Evolutionary conservation across 1,140 invertebrate genomes (phyloP), one percentile per base, ranked within the genome.

Genomic region (Anoplolepis gracilipes): DNA sequence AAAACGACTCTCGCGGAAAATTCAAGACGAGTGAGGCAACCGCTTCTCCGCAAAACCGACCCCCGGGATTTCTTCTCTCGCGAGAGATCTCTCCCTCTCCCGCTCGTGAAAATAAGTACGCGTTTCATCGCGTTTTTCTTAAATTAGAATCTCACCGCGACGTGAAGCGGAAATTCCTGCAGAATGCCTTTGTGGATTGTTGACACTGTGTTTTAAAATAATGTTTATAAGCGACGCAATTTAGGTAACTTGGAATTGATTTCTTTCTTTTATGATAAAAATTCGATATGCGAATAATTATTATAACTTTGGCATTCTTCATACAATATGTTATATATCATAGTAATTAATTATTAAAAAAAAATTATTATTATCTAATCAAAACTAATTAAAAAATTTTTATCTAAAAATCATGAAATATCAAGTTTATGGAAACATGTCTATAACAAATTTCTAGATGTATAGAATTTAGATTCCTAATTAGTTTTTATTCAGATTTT

Each of bases 1-100:
- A 81, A 36, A 36, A 69, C 46, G 62, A 81, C 53, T 81, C 78
- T 72, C 78, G 78, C 78, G 65, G 65, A 81, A 81, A 81, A 81
- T 81, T 53, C 65, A 25, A 16, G 64, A 16, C 10, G n/a, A 10
- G 25, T 25, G 67, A 64, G 42, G 13, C n/a, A 3, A 16, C 16
- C 46, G 16, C 62, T 2, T 65, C n/a, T 22, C n/a, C 33, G 19
- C 22, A 22, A 42, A 69, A 69, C n/a, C 67, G 13, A 13, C 8
- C 67, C 39, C 42, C 49, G 76, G 36, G 62, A 22, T 70, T 70
- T 36, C 49, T 70, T 22, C 49, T 22, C 49, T 13, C 33, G 33
- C 10, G 49, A 78, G 59, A 64, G 25, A 19, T 67, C 19, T n/a
- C 28, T 22, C 7, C 19, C 25, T 11, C 28, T 16, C 16, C 6